A percentile compares a stretch with the other conserved stretches of the same genome.
Conservation (phyloP, 2,113 vertebrate genomes). For the Sinocyclocheilus grahami region DNA sequence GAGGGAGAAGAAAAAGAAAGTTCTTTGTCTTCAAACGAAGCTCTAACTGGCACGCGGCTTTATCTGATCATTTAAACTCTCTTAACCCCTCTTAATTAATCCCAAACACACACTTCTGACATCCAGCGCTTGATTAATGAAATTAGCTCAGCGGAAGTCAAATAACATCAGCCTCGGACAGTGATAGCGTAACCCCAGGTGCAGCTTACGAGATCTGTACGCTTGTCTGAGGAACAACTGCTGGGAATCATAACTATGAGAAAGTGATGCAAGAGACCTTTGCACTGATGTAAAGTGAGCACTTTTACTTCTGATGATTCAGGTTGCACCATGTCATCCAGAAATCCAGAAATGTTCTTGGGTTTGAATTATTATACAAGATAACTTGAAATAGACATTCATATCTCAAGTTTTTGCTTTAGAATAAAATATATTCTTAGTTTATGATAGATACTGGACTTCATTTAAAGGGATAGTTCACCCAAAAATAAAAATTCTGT, state of each 20-base stretch:
- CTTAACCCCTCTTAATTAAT: constrained; percentile 70
- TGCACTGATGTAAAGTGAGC: constrained; percentile 10
- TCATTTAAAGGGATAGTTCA: neutral
- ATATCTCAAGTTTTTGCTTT: neutral
- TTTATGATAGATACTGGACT: neutral
- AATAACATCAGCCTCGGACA: constrained; percentile 53
- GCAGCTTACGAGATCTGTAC: constrained; percentile 36
- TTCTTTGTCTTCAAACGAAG: constrained; percentile 68
- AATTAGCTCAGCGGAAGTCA: constrained; percentile 62
- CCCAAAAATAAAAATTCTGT: neutral
- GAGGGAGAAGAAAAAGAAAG: constrained; percentile 51
- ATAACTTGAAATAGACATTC: neutral
- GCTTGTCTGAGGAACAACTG: constrained; percentile 15
- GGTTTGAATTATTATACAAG: neutral
- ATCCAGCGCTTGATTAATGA: constrained; percentile 63
- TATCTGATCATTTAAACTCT: constrained; percentile 73
- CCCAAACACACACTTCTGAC: constrained; percentile 58
- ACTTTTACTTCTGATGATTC: constrained; percentile 23
- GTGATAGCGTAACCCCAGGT: constrained; percentile 43
- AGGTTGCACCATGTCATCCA: constrained; percentile 16
- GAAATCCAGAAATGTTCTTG: constrained; percentile 17
- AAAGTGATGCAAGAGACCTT: constrained; percentile 28
- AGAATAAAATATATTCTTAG: neutral
- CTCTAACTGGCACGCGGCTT: constrained; percentile 62
- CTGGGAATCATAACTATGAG: constrained; percentile 34